Evolutionary conservation across 2,888 invertebrate genomes (phyloP), one percentile per base, ranked within the genome.

Genomic region (Ectemnius lituratus): DNA sequence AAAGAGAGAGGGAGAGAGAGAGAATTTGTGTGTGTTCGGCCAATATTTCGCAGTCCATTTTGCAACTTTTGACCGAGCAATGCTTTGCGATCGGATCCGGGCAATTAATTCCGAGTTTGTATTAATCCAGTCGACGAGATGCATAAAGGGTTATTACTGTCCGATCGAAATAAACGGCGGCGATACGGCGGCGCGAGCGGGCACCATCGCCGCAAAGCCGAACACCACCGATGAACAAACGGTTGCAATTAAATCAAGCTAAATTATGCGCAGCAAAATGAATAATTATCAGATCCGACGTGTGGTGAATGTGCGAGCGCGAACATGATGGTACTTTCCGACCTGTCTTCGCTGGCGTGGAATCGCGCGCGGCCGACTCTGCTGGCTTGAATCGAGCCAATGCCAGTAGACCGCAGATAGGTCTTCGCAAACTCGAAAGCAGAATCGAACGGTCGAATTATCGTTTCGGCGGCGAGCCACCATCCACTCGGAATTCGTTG

Each of bases 161-260:
- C 37, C 37, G 37, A 37, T 37, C 5, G 37, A 37, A 37, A 37
- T 37, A 37, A 37, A 37, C 11, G 37, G 8, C 37, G 8, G 37
- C 1, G 37, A 37, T 8, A 8, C 37, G 8, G 37, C 5, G 1
- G 37, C 5, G 1, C 11, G 70, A 67, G 66, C 65, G 28, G 65
- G 67, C 59, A 64, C 64, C 57, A 73, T 80, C 67, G 79, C 80
- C 59, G 67, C 71, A 68, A 73, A 73, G 64, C 37, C 37, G 37
- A 37, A 11, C 65, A 11, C 65, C 74, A 59, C 64, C 66, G 59
- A 68, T 71, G 67, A 75, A 49, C 67, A 75, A 66, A 70, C 74
- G 80, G 78, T 86, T 74, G 78, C 83, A 85, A 86, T 85, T 83
- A 85, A 86, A 86, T 86, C 79, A 81, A 85, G 81, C 80, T 73